Conservation (phyloP, 2,797 vertebrate species). For the Zalophus californianus region DNA sequence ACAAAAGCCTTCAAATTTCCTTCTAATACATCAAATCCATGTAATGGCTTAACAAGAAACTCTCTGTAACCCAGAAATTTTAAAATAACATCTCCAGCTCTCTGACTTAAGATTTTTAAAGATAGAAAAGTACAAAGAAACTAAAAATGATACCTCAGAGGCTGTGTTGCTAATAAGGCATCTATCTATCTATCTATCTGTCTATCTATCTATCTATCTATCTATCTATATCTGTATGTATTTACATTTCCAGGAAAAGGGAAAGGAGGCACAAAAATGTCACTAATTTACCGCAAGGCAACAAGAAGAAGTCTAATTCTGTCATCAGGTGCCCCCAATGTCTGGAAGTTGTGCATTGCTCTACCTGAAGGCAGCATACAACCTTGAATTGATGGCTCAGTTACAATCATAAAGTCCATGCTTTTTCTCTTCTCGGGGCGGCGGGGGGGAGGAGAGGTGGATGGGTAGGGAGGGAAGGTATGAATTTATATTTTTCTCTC, state of each 20-base stretch:
- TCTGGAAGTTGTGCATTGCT: not conserved
- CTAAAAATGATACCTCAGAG: slow-evolving; percentile 49
- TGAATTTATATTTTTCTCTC: slow-evolving; percentile 22
- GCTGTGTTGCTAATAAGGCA: slow-evolving; percentile 55
- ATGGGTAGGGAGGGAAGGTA: not conserved
- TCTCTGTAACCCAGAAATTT: not conserved
- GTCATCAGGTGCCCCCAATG: not conserved
- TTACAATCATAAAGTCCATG: not conserved
- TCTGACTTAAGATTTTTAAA: slow-evolving; percentile 59
- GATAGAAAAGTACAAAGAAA: slow-evolving; percentile 60
- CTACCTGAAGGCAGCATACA: not conserved
- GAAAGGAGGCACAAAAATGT: slow-evolving; percentile 42
- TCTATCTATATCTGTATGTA: not conserved
- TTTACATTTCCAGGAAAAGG: not conserved
- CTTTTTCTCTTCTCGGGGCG: not conserved
- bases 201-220: not conserved
- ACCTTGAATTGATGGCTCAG: not conserved
- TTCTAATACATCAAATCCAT: slow-evolving; percentile 30
- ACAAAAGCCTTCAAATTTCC: slow-evolving; percentile 19
- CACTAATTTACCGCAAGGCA: slow-evolving; percentile 46
- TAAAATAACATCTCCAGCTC: not conserved
- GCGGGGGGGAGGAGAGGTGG: too few relatives aligned
- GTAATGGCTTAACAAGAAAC: slow-evolving; percentile 33
- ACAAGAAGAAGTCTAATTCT: slow-evolving; percentile 21
- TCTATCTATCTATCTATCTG: not conserved